These are phyloP conservation scores for Conistra vaccinii DNA, from an alignment of 2,888 invertebrate species.

Conservation along the genomic window DNA sequence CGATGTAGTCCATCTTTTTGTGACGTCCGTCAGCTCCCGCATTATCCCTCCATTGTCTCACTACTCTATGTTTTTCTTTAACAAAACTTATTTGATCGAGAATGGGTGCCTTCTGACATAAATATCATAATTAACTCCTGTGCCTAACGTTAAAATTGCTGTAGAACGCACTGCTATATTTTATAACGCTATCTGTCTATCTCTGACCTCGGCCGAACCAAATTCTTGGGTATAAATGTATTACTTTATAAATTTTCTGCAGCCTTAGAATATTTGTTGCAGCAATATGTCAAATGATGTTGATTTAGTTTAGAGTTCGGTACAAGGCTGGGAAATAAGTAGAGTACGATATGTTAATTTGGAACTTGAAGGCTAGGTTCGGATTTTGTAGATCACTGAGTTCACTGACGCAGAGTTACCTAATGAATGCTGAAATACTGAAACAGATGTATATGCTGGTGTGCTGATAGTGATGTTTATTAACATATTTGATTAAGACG, in stretches of 20 bases:
- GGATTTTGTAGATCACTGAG: background rate
- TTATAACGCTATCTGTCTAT: conserved; percentile 59
- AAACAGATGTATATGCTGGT: background rate
- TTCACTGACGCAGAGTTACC: background rate
- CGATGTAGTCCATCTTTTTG: background rate
- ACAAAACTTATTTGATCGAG: conserved; percentile 52
- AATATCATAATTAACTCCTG: conserved; percentile 56
- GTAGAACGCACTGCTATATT: conserved; percentile 41
- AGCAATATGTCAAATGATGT: conserved; percentile 53
- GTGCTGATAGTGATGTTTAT: too few relatives aligned
- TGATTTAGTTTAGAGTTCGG: conserved; percentile 21
- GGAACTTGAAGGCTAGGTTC: background rate
- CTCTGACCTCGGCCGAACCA: conserved; percentile 63
- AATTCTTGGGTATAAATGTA: conserved; percentile 57
- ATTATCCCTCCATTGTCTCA: background rate
- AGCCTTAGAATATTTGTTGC: conserved; percentile 40
- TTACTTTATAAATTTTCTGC: conserved; percentile 52
- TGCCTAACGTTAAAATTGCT: conserved; percentile 42
- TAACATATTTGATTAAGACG: too few relatives aligned
- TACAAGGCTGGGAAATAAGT: conserved; percentile 27
- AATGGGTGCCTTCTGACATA: conserved; percentile 51
- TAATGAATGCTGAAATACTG: background rate
- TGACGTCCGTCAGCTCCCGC: background rate
- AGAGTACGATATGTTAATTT: background rate
- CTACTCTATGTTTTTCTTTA: conserved; percentile 6